A percentile compares a stretch with the other conserved stretches of the same genome.
These are phyloP conservation scores for Sciaenops ocellatus DNA, from an alignment of 2,797 vertebrate genomes.

Conservation along the genomic window DNA sequence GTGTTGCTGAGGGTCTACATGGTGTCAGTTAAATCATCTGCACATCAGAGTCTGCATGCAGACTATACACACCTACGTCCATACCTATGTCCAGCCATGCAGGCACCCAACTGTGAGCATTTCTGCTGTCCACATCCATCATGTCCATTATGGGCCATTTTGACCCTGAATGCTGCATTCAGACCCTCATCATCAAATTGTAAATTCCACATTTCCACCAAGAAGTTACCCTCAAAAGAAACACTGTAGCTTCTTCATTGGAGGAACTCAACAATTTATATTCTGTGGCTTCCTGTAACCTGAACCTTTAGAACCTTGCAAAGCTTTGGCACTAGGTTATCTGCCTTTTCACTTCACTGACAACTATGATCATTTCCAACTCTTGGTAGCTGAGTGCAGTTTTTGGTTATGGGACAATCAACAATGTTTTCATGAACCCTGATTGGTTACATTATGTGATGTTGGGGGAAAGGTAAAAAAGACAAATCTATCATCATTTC, in stretches of 20 bases:
- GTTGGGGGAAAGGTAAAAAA: neutral
- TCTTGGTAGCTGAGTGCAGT: neutral
- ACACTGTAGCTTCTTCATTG: neutral
- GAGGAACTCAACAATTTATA: neutral
- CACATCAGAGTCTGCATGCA: too few relatives aligned
- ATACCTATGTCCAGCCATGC: too few relatives aligned
- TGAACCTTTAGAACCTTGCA: neutral
- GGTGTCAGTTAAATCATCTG: neutral
- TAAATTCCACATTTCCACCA: neutral
- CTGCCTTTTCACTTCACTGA: neutral
- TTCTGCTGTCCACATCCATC: neutral
- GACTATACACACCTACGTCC: neutral
- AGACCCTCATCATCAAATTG: slow-evolving; percentile 14
- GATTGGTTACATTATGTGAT: too few relatives aligned
- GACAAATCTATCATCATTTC: neutral
- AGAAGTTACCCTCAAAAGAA: neutral
- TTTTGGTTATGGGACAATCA: neutral
- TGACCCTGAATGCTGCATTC: neutral
- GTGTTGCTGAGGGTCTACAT: neutral
- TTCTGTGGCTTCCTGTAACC: neutral
- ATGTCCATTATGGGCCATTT: neutral
- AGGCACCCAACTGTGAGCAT: neutral
- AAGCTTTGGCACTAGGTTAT: neutral
- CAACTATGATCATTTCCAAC: neutral
- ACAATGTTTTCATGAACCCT: neutral